Conservation (phyloP, 2,888 invertebrate genomes). For the Drosophila kanekoi region DNA sequence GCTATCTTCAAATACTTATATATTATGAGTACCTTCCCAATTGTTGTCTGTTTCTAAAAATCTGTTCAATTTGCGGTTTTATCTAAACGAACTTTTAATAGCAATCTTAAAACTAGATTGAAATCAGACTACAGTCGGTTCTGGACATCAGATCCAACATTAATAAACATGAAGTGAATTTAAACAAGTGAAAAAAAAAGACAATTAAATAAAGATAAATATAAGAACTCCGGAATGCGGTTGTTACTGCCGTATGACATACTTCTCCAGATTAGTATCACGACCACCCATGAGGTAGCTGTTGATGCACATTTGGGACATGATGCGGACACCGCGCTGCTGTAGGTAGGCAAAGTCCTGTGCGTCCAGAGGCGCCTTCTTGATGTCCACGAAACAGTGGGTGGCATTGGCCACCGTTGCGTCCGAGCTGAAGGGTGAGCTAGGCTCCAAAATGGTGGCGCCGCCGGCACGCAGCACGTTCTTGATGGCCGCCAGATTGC, state of each 20-base stretch:
- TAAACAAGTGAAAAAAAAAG: constrained; percentile 17
- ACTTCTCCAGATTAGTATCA: constrained; percentile 79
- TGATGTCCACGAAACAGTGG: constrained; percentile 83
- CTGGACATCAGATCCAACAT: constrained; percentile 4
- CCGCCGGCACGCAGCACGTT: constrained; percentile 92
- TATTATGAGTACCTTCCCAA: no score
- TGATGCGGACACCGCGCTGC: constrained; percentile 70
- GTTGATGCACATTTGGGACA: constrained; percentile 84
- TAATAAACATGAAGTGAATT: constrained; percentile 1
- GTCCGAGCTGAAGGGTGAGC: constrained; percentile 73
- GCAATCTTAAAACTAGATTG: constrained; percentile 9
- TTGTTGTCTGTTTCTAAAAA: neutral
- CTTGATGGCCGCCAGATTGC: constrained; percentile 86
- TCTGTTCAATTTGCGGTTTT: neutral
- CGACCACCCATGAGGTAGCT: constrained; percentile 82
- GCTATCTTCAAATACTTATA: no score
- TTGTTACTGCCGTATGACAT: constrained; percentile 46
- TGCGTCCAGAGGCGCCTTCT: constrained; percentile 74
- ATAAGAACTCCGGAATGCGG: neutral
- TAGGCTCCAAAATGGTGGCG: constrained; percentile 88
- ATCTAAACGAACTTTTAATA: constrained; percentile 14
- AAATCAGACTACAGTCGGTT: constrained; percentile 23
- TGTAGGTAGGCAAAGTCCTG: constrained; percentile 73
- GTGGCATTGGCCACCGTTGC: constrained; percentile 66
- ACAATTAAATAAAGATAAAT: neutral